Base-by-base conservation (phyloP, 2,797 vertebrate species). In the Leuciscus waleckii region DNA sequence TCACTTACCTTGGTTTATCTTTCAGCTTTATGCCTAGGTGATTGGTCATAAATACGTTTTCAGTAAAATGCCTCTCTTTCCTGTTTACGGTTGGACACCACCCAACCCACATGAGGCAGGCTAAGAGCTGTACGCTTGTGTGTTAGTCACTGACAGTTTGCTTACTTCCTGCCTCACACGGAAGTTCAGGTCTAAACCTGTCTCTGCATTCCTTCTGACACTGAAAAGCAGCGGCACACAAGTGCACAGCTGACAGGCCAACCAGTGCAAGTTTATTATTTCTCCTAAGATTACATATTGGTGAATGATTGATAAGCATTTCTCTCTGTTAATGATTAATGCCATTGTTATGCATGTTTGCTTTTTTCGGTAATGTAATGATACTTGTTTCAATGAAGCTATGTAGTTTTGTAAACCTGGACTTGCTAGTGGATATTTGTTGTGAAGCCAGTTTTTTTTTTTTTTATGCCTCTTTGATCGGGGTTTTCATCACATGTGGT, bases 101-200 rank as follows among this genome's bases (percentile, higher is more conserved):
- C 88, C 79, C 69, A 51, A 81, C 29, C 58, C 76, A 73, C 65
- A 84, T 86, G 83, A 83, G 87, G 86, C 82, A 85, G 92, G 79
- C 87, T 90, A 87, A 81, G 87, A 70, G 83, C 82, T 68, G 39
- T 82, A 65, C 19, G 85, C 54, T 56, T 86, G 86, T 84, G 90
- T 92, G 89, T 91, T 90, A 67, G 54, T 91, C n/a, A 76, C 83
- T 92, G 87, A 87, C 90, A 92, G 82, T 90, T 90, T 21, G 77
- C 86, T 91, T 87, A 83, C 91, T 94, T 95, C 94, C 94, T 95
- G 93, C 89, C 89, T 21, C 87, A 95, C 90, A 93, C 93, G 95
- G 95, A 96, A 96, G 95, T 93, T 94, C 95, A 95, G 92, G 95
- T 94, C 92, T 83, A 86, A 92, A 94, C 95, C 92, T 95, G 95